Percentiles rank a stretch among this genome's conserved stretches.
phyloP scores from a whole-genome alignment of 2,113 vertebrate species.

The Cephalopterus ornatus region DNA sequence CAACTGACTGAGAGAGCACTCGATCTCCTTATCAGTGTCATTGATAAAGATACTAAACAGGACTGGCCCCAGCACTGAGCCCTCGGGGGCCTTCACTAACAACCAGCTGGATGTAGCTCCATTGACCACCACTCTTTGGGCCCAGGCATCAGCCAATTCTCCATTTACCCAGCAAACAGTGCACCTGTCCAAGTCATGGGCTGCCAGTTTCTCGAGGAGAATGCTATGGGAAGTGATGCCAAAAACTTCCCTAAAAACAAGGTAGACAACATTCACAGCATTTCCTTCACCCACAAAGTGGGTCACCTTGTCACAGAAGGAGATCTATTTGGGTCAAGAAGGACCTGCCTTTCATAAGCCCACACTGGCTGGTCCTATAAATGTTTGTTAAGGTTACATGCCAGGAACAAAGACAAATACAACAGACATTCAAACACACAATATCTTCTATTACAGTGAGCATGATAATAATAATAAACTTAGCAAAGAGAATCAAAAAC shows the following conservation, averaged over 20 bases:
- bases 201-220: not conserved
- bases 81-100: not conserved
- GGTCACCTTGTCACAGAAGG: not conserved
- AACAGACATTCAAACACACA: no score
- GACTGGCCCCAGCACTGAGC: not conserved
- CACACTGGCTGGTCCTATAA: not conserved
- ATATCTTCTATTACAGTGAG: no score
- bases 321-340: not conserved
- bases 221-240: not conserved
- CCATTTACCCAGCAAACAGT: not conserved
- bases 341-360: not conserved
- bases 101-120: not conserved
- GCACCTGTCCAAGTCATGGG: no score
- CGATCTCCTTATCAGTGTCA: not conserved
- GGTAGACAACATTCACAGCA: not conserved
- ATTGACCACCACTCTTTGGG: not conserved
- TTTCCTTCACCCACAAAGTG: not conserved
- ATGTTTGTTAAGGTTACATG: no score
- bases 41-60: not conserved
- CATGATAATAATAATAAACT: no score
- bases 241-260: not conserved
- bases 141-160: rapidly evolving
- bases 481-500: no score
- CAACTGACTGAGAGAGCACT: not conserved
- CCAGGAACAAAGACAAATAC: no score